Percentiles rank a stretch among this genome's conserved stretches.
Evolutionary conservation across 1,140 invertebrate species (phyloP).

Genomic region (Sweltsa coloradensis): DNA sequence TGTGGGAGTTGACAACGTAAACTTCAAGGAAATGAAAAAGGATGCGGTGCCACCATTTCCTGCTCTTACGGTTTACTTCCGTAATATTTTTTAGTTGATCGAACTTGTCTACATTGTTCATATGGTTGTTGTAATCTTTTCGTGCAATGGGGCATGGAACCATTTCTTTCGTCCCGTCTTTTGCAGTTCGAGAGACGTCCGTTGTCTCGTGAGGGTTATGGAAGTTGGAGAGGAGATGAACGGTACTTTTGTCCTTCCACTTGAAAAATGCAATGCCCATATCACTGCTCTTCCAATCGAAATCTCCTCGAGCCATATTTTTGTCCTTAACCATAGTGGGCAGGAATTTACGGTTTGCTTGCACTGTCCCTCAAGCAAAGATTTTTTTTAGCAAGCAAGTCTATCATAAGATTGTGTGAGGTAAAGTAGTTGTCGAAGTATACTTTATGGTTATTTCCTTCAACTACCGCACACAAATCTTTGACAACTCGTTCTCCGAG

Average conservation of each 20-base stretch:
- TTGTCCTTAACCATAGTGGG: constrained; percentile 14
- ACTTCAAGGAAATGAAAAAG: constrained; percentile 23
- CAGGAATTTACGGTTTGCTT: constrained; percentile 16
- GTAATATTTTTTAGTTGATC: constrained; percentile 18
- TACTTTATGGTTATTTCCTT: constrained; percentile 15
- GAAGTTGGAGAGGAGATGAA: constrained; percentile 22
- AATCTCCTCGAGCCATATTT: constrained; percentile 17
- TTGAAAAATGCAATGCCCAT: constrained; percentile 15
- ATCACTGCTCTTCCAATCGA: constrained; percentile 15
- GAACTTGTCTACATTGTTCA: constrained; percentile 21
- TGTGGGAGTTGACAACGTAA: constrained; percentile 20
- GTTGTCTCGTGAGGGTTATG: constrained; percentile 17
- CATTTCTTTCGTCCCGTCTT: constrained; percentile 17
- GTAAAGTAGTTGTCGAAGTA: constrained; percentile 20
- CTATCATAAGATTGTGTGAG: constrained; percentile 13
- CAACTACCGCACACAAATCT: constrained; percentile 14
- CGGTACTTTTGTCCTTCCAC: constrained; percentile 22
- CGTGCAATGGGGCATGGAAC: constrained; percentile 17
- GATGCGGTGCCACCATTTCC: constrained; percentile 21
- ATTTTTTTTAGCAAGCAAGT: constrained; percentile 14
- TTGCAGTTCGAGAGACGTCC: constrained; percentile 17
- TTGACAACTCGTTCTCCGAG: constrained; percentile 19
- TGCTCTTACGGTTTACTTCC: constrained; percentile 17
- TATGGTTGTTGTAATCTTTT: constrained; percentile 21
- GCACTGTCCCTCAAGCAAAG: constrained; percentile 19